Evolutionary conservation across 1,140 invertebrate species (phyloP).

Genomic region (Notospermus geniculatus): DNA sequence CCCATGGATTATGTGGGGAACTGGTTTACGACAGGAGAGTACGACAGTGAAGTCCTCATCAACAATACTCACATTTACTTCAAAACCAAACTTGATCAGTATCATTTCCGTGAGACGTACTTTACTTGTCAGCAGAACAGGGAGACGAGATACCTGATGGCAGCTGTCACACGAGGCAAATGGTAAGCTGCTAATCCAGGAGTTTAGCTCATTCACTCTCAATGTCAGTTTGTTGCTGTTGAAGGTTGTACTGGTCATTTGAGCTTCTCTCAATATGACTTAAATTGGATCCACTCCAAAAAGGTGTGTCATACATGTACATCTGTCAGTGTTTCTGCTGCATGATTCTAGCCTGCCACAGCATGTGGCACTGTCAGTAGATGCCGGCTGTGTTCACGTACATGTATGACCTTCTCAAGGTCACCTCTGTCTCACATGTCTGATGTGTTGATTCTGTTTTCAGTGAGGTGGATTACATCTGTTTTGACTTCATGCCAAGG

Average conservation of each 20-base stretch:
- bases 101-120: constrained; percentile 76
- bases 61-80: constrained; percentile 92
- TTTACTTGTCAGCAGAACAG: constrained; percentile 89
- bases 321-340: no score
- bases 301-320: no score
- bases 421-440: background rate
- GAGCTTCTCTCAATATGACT: background rate
- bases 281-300: no score
- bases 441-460: constrained; percentile 43
- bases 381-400: no score
- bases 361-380: no score
- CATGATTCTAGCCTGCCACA: no score
- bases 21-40: constrained; percentile 96
- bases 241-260: background rate
- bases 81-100: constrained; percentile 84
- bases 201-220: no score
- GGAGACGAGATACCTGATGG: constrained; percentile 90
- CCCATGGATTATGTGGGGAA: constrained; percentile 90
- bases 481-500: constrained; percentile 91
- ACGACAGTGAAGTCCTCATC: constrained; percentile 86
- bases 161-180: constrained; percentile 90
- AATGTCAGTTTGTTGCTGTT: background rate
- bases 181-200: constrained; percentile 67
- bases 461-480: constrained; percentile 95
- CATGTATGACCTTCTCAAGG: no score